These are phyloP conservation scores for Drosophila diplacantha DNA, from an alignment of 2,888 invertebrate species.

Conservation along the genomic window DNA sequence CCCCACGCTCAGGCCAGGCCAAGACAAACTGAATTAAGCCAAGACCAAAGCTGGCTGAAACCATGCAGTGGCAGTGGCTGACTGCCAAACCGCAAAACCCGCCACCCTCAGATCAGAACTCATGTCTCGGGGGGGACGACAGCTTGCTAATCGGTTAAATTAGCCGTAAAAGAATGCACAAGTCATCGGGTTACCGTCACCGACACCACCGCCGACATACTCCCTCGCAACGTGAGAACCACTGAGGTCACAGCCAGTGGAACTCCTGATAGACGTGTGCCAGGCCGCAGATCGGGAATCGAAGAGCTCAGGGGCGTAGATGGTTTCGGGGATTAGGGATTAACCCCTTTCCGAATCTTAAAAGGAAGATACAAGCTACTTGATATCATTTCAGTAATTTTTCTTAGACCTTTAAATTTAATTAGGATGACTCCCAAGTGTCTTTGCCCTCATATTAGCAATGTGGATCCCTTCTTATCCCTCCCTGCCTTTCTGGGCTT, in stretches of 20 bases:
- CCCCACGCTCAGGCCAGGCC: conserved; percentile 1
- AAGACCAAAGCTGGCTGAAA: conserved; percentile 13
- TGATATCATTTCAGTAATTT: not conserved
- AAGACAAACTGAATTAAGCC: conserved; percentile 23
- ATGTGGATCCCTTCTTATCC: not conserved
- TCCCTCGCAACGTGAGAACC: conserved; percentile 68
- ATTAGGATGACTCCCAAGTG: not conserved
- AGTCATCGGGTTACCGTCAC: conserved; percentile 56
- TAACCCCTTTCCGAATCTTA: not conserved
- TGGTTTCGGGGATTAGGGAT: not conserved
- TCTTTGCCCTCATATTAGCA: not conserved
- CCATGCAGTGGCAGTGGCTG: conserved; percentile 37
- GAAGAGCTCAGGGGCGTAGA: conserved; percentile 16
- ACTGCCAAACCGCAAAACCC: conserved; percentile 36
- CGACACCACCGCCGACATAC: conserved; percentile 33
- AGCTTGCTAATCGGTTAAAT: conserved; percentile 72
- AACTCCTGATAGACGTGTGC: conserved; percentile 69
- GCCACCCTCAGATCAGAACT: conserved; percentile 21
- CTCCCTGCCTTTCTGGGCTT: not conserved
- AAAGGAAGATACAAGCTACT: not conserved
- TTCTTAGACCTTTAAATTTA: not conserved
- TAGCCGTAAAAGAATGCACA: conserved; percentile 69
- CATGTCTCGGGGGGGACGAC: conserved; percentile 37
- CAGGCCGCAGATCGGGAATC: conserved; percentile 34
- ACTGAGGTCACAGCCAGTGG: conserved; percentile 27